Conservation (phyloP, 1,140 invertebrate genomes). For the Drosophila busckii region DNA sequence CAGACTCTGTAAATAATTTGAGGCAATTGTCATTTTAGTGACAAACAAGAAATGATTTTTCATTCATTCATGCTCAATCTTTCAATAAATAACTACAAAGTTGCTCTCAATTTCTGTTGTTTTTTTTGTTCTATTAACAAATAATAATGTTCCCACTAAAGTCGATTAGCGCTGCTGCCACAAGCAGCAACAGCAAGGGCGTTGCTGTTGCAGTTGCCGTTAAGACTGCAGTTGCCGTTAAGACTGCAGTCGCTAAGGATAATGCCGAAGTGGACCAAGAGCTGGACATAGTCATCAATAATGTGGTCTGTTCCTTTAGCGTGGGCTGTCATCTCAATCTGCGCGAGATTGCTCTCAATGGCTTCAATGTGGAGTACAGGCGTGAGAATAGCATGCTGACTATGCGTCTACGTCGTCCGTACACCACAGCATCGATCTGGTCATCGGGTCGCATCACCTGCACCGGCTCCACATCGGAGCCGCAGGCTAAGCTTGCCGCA, state of each 20-base stretch:
- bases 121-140: no score
- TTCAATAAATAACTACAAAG: no score
- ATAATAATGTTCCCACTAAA: no score
- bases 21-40: no score
- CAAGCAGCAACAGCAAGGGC: background rate
- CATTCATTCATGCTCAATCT: no score
- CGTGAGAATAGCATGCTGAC: slow-evolving; percentile 98
- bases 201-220: background rate
- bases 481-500: slow-evolving; percentile 89
- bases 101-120: no score
- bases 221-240: background rate
- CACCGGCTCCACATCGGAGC: slow-evolving; percentile 96
- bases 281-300: slow-evolving; percentile 97
- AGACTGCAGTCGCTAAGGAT: background rate
- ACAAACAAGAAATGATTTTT: no score
- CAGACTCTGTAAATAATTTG: no score
- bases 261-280: slow-evolving; percentile 76
- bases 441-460: slow-evolving; percentile 98
- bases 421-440: slow-evolving; percentile 97
- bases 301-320: slow-evolving; percentile 99
- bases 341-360: slow-evolving; percentile 94
- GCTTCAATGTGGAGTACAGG: slow-evolving; percentile 96
- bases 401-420: slow-evolving; percentile 96
- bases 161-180: background rate
- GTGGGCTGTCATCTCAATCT: slow-evolving; percentile 98